phyloP scores from a whole-genome alignment of 2,113 vertebrate species.

The Ptyas mucosa region DNA sequence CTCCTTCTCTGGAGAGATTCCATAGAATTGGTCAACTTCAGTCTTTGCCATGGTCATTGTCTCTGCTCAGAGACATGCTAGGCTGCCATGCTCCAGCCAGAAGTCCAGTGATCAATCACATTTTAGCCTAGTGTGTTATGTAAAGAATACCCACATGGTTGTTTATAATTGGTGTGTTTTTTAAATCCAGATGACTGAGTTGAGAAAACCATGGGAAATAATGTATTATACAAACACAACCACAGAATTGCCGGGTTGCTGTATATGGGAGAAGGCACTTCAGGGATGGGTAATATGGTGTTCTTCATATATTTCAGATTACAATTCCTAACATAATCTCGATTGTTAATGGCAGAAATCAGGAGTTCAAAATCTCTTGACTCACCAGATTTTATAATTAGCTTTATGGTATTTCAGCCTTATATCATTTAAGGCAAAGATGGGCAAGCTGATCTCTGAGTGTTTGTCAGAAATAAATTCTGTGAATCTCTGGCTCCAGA shows the following conservation, averaged over 20 bases:
- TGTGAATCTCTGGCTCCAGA: slow-evolving; percentile 3
- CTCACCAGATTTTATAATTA: not conserved
- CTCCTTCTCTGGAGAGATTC: not conserved
- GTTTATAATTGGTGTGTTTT: not conserved
- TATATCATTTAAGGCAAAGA: not conserved
- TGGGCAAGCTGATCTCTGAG: not conserved
- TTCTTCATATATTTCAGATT: not conserved
- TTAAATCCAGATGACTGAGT: not conserved
- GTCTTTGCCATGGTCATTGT: not conserved
- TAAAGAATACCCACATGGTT: not conserved
- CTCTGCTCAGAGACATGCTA: not conserved
- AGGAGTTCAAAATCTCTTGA: not conserved
- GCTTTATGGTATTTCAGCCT: not conserved
- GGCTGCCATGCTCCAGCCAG: not conserved
- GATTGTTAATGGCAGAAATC: not conserved
- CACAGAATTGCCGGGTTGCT: not conserved
- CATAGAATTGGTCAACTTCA: not conserved
- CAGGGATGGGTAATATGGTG: not conserved
- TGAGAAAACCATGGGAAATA: not conserved
- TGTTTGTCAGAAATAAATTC: not conserved
- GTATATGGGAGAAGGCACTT: not conserved
- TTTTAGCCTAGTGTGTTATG: not conserved
- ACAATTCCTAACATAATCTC: not conserved
- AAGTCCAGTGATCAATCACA: not conserved
- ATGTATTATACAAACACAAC: not conserved